These are phyloP conservation scores for Muscicapa adusta DNA, from an alignment of 2,113 vertebrate species.

Conservation along the genomic window DNA sequence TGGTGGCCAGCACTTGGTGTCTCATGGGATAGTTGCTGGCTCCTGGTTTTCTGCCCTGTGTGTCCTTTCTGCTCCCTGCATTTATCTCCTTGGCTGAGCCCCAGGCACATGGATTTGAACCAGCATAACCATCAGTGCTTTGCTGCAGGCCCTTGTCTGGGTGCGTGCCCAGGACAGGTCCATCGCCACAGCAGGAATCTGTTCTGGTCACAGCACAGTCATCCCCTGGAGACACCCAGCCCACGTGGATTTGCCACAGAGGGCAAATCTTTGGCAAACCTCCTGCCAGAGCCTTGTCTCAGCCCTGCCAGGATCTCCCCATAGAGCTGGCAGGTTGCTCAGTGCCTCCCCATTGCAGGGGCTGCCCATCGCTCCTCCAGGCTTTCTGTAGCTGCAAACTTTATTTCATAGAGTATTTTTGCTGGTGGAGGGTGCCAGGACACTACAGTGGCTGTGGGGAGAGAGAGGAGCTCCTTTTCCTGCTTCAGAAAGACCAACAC, in stretches of 20 bases:
- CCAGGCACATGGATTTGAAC: background rate
- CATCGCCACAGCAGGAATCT: background rate
- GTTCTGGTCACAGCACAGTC: background rate
- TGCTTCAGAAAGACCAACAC: background rate
- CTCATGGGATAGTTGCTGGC: background rate
- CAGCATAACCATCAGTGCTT: rapidly evolving
- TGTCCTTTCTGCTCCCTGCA: background rate
- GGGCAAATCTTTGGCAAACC: background rate
- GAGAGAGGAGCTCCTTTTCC: background rate
- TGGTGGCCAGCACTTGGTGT: background rate
- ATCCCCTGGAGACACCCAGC: background rate
- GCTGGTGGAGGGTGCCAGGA: background rate
- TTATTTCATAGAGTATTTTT: background rate
- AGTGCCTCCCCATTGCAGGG: background rate
- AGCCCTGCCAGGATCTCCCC: background rate
- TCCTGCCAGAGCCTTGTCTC: background rate
- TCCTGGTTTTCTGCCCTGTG: background rate
- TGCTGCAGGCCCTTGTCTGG: background rate
- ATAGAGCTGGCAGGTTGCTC: rapidly evolving
- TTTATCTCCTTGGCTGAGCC: background rate
- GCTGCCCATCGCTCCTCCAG: background rate
- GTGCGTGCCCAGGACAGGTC: background rate
- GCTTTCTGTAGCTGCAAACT: background rate
- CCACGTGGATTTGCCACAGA: rapidly evolving
- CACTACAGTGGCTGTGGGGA: background rate